Evolutionary conservation across 1,140 invertebrate genomes (phyloP).

Genomic region (Eriocheir sinensis): DNA sequence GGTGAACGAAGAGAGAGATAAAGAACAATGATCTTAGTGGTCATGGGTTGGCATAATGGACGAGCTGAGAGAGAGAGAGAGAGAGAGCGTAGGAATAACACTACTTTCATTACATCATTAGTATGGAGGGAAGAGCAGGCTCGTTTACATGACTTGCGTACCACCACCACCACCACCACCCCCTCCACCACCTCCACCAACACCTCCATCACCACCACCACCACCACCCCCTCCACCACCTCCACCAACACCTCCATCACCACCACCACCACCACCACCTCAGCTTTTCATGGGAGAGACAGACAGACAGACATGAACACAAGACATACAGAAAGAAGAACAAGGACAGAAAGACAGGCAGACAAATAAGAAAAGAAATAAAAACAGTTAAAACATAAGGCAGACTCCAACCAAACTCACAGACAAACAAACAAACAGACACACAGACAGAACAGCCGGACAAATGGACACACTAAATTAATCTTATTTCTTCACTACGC

Average conservation of each 20-base stretch:
- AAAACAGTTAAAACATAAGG: too few species aligned
- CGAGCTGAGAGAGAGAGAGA: not conserved
- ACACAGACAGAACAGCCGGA: too few species aligned
- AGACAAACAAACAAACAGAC: too few species aligned
- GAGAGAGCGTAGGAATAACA: slow-evolving; percentile 9
- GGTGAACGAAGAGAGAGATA: not conserved
- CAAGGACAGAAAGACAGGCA: too few species aligned
- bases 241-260: not conserved
- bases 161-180: not conserved
- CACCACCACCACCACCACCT: not conserved
- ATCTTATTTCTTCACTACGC: too few species aligned
- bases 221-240: not conserved
- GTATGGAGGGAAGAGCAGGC: not conserved
- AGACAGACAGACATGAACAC: too few species aligned
- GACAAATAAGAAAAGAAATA: too few species aligned
- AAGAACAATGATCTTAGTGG: not conserved
- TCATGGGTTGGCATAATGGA: slow-evolving; percentile 4
- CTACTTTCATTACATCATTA: not conserved
- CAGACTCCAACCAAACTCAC: too few species aligned
- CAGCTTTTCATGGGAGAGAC: not conserved
- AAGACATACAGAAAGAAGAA: too few species aligned
- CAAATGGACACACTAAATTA: too few species aligned
- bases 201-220: not conserved
- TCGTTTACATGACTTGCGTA: not conserved
- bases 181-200: not conserved